These are phyloP conservation scores for Temnothorax longispinosus DNA, from an alignment of 1,140 invertebrate genomes.

Conservation along the genomic window DNA sequence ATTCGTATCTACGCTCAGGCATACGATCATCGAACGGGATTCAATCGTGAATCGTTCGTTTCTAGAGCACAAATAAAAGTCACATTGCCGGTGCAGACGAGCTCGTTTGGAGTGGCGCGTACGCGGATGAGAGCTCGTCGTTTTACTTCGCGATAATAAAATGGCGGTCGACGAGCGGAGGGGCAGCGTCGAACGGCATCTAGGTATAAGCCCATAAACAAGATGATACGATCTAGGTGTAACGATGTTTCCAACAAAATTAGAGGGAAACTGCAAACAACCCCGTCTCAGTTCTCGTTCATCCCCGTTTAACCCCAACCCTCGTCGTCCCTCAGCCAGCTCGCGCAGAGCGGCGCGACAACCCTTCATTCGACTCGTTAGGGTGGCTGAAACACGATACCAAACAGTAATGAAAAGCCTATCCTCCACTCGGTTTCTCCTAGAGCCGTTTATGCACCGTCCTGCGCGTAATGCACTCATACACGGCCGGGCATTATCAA, in stretches of 20 bases:
- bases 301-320: slow-evolving; percentile 76
- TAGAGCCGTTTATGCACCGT: slow-evolving; percentile 72
- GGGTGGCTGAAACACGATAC: slow-evolving; percentile 78
- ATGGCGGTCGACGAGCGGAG: slow-evolving; percentile 54
- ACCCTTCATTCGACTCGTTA: slow-evolving; percentile 81
- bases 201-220: slow-evolving; percentile 80
- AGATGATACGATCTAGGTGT: slow-evolving; percentile 81
- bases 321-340: slow-evolving; percentile 52
- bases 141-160: slow-evolving; percentile 70
- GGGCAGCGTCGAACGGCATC: slow-evolving; percentile 73
- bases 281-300: slow-evolving; percentile 79
- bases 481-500: slow-evolving; percentile 64
- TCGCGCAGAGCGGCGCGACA: slow-evolving; percentile 75
- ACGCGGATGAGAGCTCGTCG: slow-evolving; percentile 2
- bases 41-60: slow-evolving; percentile 4
- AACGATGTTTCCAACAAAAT: slow-evolving; percentile 82
- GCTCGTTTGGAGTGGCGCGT: neutral
- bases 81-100: neutral
- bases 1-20: neutral
- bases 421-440: slow-evolving; percentile 74
- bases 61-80: slow-evolving; percentile 22
- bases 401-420: slow-evolving; percentile 81
- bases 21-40: neutral
- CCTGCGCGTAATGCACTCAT: slow-evolving; percentile 71
- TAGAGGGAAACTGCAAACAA: slow-evolving; percentile 82